Base-by-base conservation (phyloP, 2,888 invertebrate species). In the Nomada ferruginata region DNA sequence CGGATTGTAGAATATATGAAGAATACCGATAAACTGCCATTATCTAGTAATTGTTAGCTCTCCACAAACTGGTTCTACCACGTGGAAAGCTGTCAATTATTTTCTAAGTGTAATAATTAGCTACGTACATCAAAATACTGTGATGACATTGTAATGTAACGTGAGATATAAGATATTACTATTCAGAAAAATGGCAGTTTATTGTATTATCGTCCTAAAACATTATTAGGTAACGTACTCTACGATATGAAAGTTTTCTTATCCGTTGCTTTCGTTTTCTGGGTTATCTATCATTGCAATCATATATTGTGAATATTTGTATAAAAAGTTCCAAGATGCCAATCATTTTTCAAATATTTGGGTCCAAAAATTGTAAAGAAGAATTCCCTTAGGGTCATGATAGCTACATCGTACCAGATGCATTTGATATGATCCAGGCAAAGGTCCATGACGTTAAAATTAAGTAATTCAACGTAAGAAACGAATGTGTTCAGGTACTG, bases 101-200 rank as follows among this genome's bases (percentile, higher is more conserved):
- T 72, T 80, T 83, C 47, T 82, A 87, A 87, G 86, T 87, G 82
- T 86, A 85, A 79, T 85, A 89, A 84, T 88, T 88, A 88, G 85
- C 82, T 77, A 88, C 79, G 86, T 90, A 89, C 90, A 92, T 91
- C 89, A 90, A 91, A 91, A 90, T 84, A 84, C 91, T 92, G 92
- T 92, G 92, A 93, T 92, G 91, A 90, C 90, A 91, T 89, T 89
- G 76, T 90, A 87, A 89, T 85, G 80, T 90, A 87, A 86, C 84
- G 55, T 65, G 84, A 85, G 83, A 83, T 87, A 79, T 87, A 88
- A 13, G 10, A 88, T 64, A 79, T 86, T 86, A 84, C 84, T 85
- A 82, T 74, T 68, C 72, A 69, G 50, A 47, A 59, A 69, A 74
- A 59, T 87, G 87, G 85, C 86, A 88, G 85, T 87, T 89, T 86